Evolutionary conservation across 2,797 vertebrate species (phyloP), one percentile per base, ranked within the genome.

Genomic region (Diglossa cyanea): DNA sequence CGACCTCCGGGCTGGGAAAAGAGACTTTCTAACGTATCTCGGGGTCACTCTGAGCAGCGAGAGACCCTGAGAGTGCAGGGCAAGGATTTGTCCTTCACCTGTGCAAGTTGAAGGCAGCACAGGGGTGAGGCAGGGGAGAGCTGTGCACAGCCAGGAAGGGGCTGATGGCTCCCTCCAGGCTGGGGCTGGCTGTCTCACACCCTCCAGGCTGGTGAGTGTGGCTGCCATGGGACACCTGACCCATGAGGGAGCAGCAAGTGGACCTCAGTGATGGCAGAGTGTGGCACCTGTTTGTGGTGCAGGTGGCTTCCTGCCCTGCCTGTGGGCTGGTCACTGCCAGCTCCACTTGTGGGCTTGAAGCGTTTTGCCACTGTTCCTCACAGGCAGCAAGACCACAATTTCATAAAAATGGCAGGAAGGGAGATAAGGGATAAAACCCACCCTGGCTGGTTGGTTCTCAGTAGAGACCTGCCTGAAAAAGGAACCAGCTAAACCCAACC

Each of bases 191-290:
- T 42, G 30, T 66, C n/a, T 50, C 40, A 25, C n/a, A 13, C 17
- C 13, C 16, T 70, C 47, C 35, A 11, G n/a, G 23, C 14, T 47
- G 62, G 31, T 7, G 9, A 62, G 28, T 7, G 25, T 1, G 3
- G 42, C 57, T 63, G 25, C 42, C 0, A 0, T 8, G 40, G 0
- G 10, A 61, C 31, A 31, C n/a, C 60, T 0, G 0, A 14, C 40
- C 57, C 0, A 0, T 6, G 51, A 39, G 0, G 1, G n/a, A 79
- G 15, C 0, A 17, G 37, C 54, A 14, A 23, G 37, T 1, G 35
- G 37, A 40, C 13, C 63, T 72, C 40, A 30, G 73, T 0, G 9
- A 33, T 10, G 0, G 0, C 57, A 18, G 25, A 0, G 0, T 6
- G 21, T 2, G 5, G 25, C 5, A 1, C 42, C n/a, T 44, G 20